Evolutionary conservation across 2,797 vertebrate genomes (phyloP), one percentile per base, ranked within the genome.

Genomic region (Petrocephalus sullivani): DNA sequence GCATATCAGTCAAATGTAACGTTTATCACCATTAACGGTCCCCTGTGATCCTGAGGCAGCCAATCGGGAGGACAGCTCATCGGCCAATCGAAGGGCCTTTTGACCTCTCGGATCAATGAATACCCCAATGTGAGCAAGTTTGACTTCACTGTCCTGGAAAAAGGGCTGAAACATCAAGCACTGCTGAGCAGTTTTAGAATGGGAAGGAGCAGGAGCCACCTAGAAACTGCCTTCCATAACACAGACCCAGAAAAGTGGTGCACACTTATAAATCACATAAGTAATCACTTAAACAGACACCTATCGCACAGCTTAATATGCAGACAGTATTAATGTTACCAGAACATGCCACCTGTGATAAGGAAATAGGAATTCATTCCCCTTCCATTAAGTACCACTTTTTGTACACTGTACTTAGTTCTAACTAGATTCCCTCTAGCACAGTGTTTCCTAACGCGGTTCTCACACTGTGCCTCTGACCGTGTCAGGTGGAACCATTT

Each of bases 1-100:
- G 37, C 54, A 86, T 87, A 88, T 87, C 83, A 88, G 85, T 87
- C 82, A 85, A 90, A 90, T 86, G 87, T 88, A 75, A 86, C 58
- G n/a, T 90, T 91, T 82, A 90, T 90, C 89, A 90, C 89, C 61
- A 53, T 86, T 91, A 90, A 90, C 86, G 71, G 81, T 58, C 53
- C 56, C 87, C 85, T 86, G 19, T 28, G 58, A 58, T 16, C 37
- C 57, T 1, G 56, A 37, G 19, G 28, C 37, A 46, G 14, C 58
- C 85, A 64, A 41, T n/a, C 37, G 8, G 37, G 33, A 21, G 23
- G 37, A 49, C 57, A 21, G 10, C 51, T 33, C 41, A 21, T 12
- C 0, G 14, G 23, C 85, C 58, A 61, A 14, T 86, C n/a, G 14
- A 57, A 58, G 28, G 19, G 53, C 51, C 84, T 23, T 85, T 41